Base-by-base conservation (phyloP, 2,888 invertebrate genomes). In the Bembecia ichneumoniformis region DNA sequence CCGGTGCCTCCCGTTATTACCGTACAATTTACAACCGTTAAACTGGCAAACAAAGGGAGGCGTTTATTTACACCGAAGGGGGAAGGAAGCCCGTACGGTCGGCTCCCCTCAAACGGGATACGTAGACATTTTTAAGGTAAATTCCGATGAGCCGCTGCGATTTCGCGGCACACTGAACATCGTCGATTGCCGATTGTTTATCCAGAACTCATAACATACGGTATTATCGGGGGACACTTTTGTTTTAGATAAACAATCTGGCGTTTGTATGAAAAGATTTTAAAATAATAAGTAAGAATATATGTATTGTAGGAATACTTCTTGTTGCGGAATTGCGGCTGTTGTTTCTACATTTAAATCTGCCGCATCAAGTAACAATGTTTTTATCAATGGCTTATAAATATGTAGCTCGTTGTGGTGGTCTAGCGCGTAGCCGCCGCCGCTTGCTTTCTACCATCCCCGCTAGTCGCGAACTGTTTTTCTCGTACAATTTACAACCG, bases 401-500 rank as follows among this genome's bases (percentile, higher is more conserved):
- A 77, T 77, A 78, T 77, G 71, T 70, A 77, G 68, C 28, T 28
- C 28, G 7, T 28, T 63, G 63, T 51, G 51, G 57, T 57, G 59
- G 60, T 66, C 63, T 63, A 68, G 60, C 62, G 50, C 52, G 48
- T 55, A 53, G 56, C 58, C 55, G 52, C 55, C 54, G 55, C 49
- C 52, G 52, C 54, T 59, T 58, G 52, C 58, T 59, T 60, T 62
- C 17, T 36, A 16, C 35, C 40, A 35, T 20, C 44, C 47, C 44
- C 47, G 14, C n/a, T 51, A 55, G 52, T 48, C 57, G 51, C 36
- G 49, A 48, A 52, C 60, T 65, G 72, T 75, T 77, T 77, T 74
- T 77, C 70, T 68, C 64, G 55, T 63, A 71, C 63, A 73, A 76
- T 77, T 76, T 74, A 83, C 78, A 81, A 67, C 73, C 67, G 70